Evolutionary conservation across 2,113 vertebrate genomes (phyloP).

Genomic region (Neofelis nebulosa): DNA sequence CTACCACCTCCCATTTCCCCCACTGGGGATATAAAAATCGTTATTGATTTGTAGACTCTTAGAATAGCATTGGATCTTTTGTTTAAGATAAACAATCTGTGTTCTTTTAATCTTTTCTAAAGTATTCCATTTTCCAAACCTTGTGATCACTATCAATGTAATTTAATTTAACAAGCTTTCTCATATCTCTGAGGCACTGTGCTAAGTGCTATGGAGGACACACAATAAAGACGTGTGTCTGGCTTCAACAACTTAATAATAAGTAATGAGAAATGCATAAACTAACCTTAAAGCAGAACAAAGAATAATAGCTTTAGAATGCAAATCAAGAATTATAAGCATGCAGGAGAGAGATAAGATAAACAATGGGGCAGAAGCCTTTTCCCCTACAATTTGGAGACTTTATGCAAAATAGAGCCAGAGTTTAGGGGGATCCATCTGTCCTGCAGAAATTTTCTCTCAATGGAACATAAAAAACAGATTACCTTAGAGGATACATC

Average conservation of each 20-base stretch:
- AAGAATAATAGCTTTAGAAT: background rate
- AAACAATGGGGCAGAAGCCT: background rate
- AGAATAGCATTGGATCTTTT: constrained; percentile 59
- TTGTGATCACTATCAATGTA: constrained; percentile 64
- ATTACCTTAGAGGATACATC: background rate
- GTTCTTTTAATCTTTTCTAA: constrained; percentile 70
- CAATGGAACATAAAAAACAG: background rate
- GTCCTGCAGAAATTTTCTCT: background rate
- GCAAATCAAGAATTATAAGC: background rate
- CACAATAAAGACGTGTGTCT: background rate
- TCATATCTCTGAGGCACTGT: background rate
- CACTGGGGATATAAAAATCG: constrained; percentile 22
- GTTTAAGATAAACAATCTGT: constrained; percentile 69
- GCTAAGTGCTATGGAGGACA: background rate
- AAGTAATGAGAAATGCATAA: background rate
- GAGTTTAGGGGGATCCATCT: background rate
- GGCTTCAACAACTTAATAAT: background rate
- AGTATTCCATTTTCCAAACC: constrained; percentile 30
- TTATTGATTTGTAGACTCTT: constrained; percentile 49
- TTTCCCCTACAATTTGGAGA: background rate
- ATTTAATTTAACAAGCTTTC: constrained; percentile 52
- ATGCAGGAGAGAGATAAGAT: background rate
- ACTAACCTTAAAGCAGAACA: background rate
- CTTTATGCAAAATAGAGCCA: background rate
- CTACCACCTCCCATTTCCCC: background rate